These are phyloP conservation scores for Drosophila nr. perissopoda DNA, from an alignment of 2,888 invertebrate species.

Conservation along the genomic window DNA sequence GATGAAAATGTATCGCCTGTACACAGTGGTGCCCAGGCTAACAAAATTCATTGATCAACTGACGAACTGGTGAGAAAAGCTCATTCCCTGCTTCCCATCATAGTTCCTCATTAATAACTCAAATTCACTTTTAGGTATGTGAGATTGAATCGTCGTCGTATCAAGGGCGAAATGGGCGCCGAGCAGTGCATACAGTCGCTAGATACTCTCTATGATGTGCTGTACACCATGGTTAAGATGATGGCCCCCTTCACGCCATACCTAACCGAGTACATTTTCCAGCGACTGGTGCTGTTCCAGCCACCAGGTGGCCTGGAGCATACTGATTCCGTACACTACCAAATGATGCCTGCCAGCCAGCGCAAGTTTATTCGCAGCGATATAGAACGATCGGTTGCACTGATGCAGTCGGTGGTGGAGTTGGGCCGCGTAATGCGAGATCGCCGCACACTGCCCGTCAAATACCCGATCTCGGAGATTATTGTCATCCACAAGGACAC, in stretches of 20 bases:
- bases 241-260: constrained; percentile 99
- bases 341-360: constrained; percentile 93
- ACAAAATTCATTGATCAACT: constrained; percentile 98
- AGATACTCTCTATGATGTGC: constrained; percentile 94
- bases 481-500: constrained; percentile 96
- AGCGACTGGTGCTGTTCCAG: constrained; percentile 90
- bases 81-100: neutral
- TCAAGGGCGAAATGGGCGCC: constrained; percentile 95
- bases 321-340: constrained; percentile 94
- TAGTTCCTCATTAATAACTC: neutral
- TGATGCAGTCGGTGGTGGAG: constrained; percentile 98
- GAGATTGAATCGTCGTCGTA: constrained; percentile 96
- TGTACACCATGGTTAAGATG: constrained; percentile 94
- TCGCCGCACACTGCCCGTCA: constrained; percentile 96
- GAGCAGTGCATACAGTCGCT: constrained; percentile 94
- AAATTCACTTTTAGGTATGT: constrained; percentile 88
- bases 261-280: constrained; percentile 97
- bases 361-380: constrained; percentile 90
- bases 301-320: constrained; percentile 84
- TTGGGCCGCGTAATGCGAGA: constrained; percentile 96
- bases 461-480: constrained; percentile 98
- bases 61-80: constrained; percentile 92
- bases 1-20: constrained; percentile 97
- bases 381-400: constrained; percentile 95
- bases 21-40: constrained; percentile 96